These are phyloP conservation scores for Conus canariensis DNA, from an alignment of 2,888 invertebrate species.

Conservation along the genomic window DNA sequence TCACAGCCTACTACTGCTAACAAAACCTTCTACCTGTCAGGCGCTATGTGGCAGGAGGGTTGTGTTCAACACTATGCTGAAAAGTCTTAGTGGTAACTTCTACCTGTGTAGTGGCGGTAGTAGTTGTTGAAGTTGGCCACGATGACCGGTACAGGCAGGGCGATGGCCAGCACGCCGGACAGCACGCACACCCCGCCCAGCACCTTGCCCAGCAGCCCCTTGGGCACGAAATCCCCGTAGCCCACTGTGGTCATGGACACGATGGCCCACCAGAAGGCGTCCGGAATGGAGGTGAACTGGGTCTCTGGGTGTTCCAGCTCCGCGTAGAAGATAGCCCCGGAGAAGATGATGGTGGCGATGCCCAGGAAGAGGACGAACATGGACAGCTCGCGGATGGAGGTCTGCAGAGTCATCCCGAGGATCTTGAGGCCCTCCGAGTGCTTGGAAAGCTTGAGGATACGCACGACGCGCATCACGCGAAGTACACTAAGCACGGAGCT, in stretches of 20 bases:
- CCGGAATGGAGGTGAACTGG: conserved; percentile 75
- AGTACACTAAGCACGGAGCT: conserved; percentile 67
- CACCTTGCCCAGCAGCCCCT: conserved; percentile 77
- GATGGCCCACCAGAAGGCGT: conserved; percentile 78
- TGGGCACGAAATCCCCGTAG: conserved; percentile 78
- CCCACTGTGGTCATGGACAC: conserved; percentile 77
- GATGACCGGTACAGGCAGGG: conserved; percentile 80
- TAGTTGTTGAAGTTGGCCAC: conserved; percentile 80
- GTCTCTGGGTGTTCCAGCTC: conserved; percentile 67
- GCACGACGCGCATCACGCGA: conserved; percentile 74
- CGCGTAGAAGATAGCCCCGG: conserved; percentile 75
- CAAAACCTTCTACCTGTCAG: too few relatives aligned
- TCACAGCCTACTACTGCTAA: too few relatives aligned
- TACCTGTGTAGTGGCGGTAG: conserved; percentile 77
- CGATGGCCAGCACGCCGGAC: conserved; percentile 79
- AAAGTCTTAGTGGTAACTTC: not conserved
- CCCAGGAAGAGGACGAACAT: conserved; percentile 76
- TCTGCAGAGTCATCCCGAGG: conserved; percentile 74
- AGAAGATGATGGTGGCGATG: conserved; percentile 76
- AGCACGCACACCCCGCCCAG: conserved; percentile 79
- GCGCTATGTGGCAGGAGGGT: not conserved
- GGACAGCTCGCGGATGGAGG: conserved; percentile 73
- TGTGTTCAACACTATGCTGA: not conserved
- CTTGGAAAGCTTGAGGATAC: conserved; percentile 76
- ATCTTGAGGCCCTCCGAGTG: conserved; percentile 77